Evolutionary conservation across 2,113 vertebrate species (phyloP).

Genomic region (Procavia capensis): DNA sequence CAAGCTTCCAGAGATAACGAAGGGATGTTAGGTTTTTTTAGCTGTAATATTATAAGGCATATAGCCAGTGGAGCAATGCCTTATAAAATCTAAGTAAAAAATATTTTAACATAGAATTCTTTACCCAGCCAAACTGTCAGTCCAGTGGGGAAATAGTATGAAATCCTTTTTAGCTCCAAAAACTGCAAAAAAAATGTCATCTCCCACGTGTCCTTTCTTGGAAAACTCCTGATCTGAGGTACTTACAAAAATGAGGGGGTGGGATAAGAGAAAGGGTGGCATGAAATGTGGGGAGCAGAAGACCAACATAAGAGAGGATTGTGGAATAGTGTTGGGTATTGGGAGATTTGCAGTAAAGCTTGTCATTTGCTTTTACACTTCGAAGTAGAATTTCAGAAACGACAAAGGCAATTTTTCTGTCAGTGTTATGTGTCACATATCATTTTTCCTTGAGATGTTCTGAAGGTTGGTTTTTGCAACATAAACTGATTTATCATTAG

Average conservation of each 20-base stretch:
- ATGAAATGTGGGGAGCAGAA: background rate
- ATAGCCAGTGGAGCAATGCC: background rate
- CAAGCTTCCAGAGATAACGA: background rate
- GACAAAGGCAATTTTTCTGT: background rate
- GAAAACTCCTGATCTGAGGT: background rate
- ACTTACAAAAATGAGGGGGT: background rate
- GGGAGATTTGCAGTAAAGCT: background rate
- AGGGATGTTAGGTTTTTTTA: background rate
- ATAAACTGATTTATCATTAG: constrained; percentile 35
- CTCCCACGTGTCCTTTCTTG: background rate
- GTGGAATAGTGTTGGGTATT: background rate
- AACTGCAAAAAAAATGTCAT: background rate
- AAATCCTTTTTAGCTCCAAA: constrained; percentile 1
- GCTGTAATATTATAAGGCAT: background rate
- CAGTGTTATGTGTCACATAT: background rate
- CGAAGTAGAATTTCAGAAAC: background rate
- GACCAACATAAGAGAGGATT: background rate
- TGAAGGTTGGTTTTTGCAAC: constrained; percentile 11
- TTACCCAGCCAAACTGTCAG: background rate
- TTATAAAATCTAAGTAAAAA: background rate
- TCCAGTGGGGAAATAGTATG: background rate
- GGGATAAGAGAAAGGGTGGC: background rate
- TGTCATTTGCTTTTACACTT: background rate
- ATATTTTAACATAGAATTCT: background rate
- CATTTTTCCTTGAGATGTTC: constrained; percentile 3